Evolutionary conservation across 2,797 vertebrate genomes (phyloP).

Genomic region (Sebastes minor): DNA sequence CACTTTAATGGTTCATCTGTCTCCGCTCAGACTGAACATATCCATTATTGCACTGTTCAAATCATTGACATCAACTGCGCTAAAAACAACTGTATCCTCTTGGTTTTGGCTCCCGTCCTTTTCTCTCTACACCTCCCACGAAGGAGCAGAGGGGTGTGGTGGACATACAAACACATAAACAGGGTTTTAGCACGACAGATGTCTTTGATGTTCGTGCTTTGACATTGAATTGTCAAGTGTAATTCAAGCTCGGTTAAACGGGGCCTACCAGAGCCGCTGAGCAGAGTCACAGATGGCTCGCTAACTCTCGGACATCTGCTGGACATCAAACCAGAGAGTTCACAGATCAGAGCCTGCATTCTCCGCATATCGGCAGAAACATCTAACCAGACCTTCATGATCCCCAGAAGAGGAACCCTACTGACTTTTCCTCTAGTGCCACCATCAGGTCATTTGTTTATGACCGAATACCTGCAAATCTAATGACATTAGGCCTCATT

Average conservation of each 20-base stretch:
- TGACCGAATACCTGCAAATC: background rate
- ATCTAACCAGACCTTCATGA: background rate
- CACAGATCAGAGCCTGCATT: background rate
- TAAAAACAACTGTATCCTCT: slow-evolving; percentile 19
- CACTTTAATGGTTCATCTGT: slow-evolving; percentile 39
- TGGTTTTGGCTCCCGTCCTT: slow-evolving; percentile 5
- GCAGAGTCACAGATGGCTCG: slow-evolving; percentile 54
- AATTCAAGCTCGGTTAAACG: slow-evolving; percentile 39
- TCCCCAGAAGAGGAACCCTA: background rate
- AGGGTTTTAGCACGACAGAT: slow-evolving; percentile 1
- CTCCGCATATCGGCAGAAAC: background rate
- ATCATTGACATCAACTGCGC: slow-evolving; percentile 11
- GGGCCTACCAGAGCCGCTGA: slow-evolving; percentile 5
- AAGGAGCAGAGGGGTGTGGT: background rate
- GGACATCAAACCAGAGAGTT: slow-evolving; percentile 33
- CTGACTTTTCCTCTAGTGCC: background rate
- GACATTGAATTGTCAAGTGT: slow-evolving; percentile 47
- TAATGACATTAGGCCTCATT: background rate
- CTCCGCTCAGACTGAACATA: slow-evolving; percentile 23
- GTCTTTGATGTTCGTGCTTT: slow-evolving; percentile 32
- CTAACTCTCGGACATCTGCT: slow-evolving; percentile 44
- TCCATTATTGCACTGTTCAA: slow-evolving; percentile 17
- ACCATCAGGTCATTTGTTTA: background rate
- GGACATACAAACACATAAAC: slow-evolving; percentile 2
- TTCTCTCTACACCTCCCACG: background rate